Percentiles rank a stretch among this genome's conserved stretches.
These are phyloP conservation scores for Tamandua tetradactyla DNA, from an alignment of 2,797 vertebrate species.

Conservation along the genomic window DNA sequence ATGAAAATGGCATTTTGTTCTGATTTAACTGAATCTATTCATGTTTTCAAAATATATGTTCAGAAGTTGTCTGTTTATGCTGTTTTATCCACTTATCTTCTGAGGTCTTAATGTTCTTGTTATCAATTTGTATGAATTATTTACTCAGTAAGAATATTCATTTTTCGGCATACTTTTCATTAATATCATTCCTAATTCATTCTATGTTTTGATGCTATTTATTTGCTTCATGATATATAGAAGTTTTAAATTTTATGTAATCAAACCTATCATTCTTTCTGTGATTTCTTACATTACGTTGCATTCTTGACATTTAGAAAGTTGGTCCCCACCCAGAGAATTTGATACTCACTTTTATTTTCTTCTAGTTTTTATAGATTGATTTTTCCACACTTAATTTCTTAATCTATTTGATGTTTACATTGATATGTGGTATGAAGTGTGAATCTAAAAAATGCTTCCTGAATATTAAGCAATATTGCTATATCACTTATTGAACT, in stretches of 20 bases:
- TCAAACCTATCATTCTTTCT: not conserved
- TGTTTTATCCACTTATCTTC: not conserved
- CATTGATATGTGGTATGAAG: not conserved
- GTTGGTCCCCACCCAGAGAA: not conserved
- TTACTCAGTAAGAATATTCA: not conserved
- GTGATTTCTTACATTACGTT: not conserved
- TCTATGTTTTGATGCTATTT: not conserved
- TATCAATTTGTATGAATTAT: not conserved
- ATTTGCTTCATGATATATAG: not conserved
- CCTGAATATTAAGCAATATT: not conserved
- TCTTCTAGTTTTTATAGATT: constrained; percentile 13
- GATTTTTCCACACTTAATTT: not conserved
- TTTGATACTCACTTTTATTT: not conserved
- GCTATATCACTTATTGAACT: not conserved
- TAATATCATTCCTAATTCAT: not conserved
- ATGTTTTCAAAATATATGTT: not conserved
- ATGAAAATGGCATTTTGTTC: not conserved
- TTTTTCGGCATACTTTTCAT: not conserved
- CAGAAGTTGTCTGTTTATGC: not conserved
- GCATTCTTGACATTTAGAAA: constrained; percentile 28
- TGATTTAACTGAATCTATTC: not conserved
- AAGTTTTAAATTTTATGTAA: not conserved
- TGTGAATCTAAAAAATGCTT: not conserved
- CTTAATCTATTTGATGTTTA: not conserved
- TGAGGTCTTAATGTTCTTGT: not conserved